phyloP scores from a whole-genome alignment of 2,113 vertebrate genomes.

The Phylloscopus trochiloides region DNA sequence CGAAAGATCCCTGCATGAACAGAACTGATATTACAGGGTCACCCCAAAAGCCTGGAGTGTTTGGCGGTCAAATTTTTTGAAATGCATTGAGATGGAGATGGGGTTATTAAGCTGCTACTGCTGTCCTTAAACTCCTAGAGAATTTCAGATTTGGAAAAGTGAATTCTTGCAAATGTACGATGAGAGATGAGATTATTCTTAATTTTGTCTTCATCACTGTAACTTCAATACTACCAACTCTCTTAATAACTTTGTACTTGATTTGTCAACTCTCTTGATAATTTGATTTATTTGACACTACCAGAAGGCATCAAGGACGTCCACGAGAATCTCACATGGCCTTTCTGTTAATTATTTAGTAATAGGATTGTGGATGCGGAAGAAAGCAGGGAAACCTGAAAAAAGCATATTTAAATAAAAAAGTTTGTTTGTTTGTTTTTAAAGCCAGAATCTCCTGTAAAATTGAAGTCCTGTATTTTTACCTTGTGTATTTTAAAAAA shows the following conservation, averaged over 20 bases:
- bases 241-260: neutral
- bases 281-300: neutral
- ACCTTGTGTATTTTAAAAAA: neutral
- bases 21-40: neutral
- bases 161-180: neutral
- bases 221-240: neutral
- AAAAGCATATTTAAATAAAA: neutral
- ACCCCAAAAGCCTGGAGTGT: neutral
- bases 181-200: neutral
- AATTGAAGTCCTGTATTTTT: neutral
- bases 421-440: neutral
- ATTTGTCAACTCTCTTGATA: neutral
- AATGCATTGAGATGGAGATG: neutral
- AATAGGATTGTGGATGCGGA: neutral
- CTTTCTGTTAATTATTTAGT: neutral
- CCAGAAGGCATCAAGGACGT: neutral
- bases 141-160: neutral
- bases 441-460: neutral
- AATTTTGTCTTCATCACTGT: neutral
- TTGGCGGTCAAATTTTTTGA: neutral
- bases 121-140: neutral
- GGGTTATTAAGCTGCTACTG: neutral
- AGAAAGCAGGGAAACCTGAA: neutral
- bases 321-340: neutral
- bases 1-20: neutral